Evolutionary conservation across 2,113 vertebrate species (phyloP), one percentile per base, ranked within the genome.

Genomic region (Myotis davidii): DNA sequence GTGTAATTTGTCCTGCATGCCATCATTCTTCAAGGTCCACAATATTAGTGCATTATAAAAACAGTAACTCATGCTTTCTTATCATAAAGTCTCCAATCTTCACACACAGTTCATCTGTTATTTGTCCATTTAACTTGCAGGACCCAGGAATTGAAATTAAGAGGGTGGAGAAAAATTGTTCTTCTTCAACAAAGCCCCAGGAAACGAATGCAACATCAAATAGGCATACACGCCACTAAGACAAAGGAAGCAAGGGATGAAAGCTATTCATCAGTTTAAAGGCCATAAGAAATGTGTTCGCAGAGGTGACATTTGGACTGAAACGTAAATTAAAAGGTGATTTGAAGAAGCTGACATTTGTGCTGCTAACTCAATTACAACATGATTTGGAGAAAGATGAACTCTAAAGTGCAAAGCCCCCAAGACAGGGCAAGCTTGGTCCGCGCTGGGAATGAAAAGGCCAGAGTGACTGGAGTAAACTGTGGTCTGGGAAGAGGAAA

Each of bases 331-430:
- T 67, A 76, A 81, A 81, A 92, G 13, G 59, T 88, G 73, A 88
- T 81, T 72, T 64, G 67, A 96, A 52, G 59, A 9, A 77, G 61
- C 48, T 96, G 92, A 67, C 61, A 92, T 94, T 79, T 96, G 79
- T 90, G 25, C 69, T 59, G 18, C 23, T 90, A 54, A 56, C 9
- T 69, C 18, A 91, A 86, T 85, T 89, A 81, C 42, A 34, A 34
- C 27, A 50, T 78, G 39, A 85, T 78, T 45, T 89, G 23, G 48
- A 25, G 34, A 42, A 83, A 81, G 50, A 73, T 54, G 21, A 94
- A 86, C 64, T 70, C 16, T 56, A 48, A 79, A 79, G 17, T 23
- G 25, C 64, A 77, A 91, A 83, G 21, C 13, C 76, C 54, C 48
- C 61, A 39, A 69, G 54, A 70, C 21, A 13, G 37, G 34, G 34